A percentile compares a stretch with the other conserved stretches of the same genome.
phyloP scores from a whole-genome alignment of 2,113 vertebrate genomes.

The Xyrauchen texanus region DNA sequence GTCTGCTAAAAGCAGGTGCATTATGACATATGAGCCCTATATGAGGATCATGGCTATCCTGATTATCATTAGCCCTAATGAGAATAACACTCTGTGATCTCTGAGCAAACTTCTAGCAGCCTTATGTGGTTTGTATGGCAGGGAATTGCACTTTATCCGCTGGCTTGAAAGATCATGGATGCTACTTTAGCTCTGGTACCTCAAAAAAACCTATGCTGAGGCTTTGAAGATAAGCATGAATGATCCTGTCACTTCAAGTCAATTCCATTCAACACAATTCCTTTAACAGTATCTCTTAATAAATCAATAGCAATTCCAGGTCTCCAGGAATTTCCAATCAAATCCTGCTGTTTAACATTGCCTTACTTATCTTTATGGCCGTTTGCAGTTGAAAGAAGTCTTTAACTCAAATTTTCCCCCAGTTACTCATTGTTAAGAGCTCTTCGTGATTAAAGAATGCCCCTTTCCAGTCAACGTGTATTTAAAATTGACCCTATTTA shows the following conservation, averaged over 20 bases:
- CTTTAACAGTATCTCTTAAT: conserved; percentile 25
- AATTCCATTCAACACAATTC: conserved; percentile 41
- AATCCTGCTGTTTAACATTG: conserved; percentile 44
- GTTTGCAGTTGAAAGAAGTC: conserved; percentile 31
- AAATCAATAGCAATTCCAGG: conserved; percentile 53
- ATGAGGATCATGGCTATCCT: conserved; percentile 1
- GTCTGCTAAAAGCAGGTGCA: conserved; percentile 12
- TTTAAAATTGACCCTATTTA: too few species aligned
- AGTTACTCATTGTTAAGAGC: conserved; percentile 30
- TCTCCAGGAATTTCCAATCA: conserved; percentile 53
- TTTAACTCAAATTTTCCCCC: conserved; percentile 38
- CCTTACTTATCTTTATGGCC: conserved; percentile 19
- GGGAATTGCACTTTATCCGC: not conserved
- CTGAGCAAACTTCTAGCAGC: not conserved
- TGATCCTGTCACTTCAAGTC: conserved; percentile 18
- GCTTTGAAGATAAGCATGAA: conserved; percentile 23
- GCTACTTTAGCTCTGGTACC: not conserved
- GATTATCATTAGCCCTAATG: conserved; percentile 34
- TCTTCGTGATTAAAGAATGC: conserved; percentile 3
- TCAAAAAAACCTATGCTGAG: not conserved
- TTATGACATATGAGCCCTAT: conserved; percentile 21
- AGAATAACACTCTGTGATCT: conserved; percentile 38
- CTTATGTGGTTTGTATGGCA: conserved; percentile 6
- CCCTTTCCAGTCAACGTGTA: not conserved
- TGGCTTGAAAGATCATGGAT: not conserved